Percentiles rank a stretch among this genome's conserved stretches.
These are phyloP conservation scores for Hartigia nigra DNA, from an alignment of 2,888 invertebrate species.

Conservation along the genomic window DNA sequence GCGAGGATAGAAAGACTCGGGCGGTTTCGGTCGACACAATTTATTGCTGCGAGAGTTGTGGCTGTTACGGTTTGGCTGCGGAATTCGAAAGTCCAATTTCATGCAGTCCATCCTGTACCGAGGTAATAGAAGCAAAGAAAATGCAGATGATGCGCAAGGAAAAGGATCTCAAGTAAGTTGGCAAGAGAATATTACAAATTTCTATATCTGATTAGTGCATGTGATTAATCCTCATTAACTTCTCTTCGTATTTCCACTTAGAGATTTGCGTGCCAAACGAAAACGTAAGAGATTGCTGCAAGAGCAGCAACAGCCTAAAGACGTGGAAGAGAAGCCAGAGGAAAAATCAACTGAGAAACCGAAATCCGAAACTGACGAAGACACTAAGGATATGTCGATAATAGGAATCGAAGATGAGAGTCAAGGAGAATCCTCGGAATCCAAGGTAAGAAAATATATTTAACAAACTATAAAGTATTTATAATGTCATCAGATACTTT, in stretches of 20 bases:
- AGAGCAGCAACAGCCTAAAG: slow-evolving; percentile 51
- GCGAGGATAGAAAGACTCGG: slow-evolving; percentile 56
- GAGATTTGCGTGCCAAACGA: slow-evolving; percentile 56
- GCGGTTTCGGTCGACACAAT: slow-evolving; percentile 76
- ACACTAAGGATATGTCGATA: slow-evolving; percentile 54
- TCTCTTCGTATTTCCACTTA: slow-evolving; percentile 20
- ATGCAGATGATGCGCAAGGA: slow-evolving; percentile 54
- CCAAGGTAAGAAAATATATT: slow-evolving; percentile 48
- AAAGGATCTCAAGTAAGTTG: slow-evolving; percentile 51
- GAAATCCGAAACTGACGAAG: slow-evolving; percentile 59
- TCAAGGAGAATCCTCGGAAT: slow-evolving; percentile 45
- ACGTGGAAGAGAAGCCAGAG: slow-evolving; percentile 47
- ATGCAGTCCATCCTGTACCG: slow-evolving; percentile 79
- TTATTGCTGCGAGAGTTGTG: slow-evolving; percentile 84
- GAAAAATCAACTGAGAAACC: slow-evolving; percentile 48
- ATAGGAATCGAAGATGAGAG: slow-evolving; percentile 52
- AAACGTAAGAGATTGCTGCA: slow-evolving; percentile 60
- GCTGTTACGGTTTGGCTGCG: slow-evolving; percentile 84
- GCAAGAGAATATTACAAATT: background rate
- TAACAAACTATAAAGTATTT: slow-evolving; percentile 10
- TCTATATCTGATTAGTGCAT: background rate
- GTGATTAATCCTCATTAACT: background rate
- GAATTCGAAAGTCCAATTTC: slow-evolving; percentile 85
- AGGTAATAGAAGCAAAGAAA: slow-evolving; percentile 63
- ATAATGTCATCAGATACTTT: slow-evolving; percentile 1